Base-by-base conservation (phyloP, 2,888 invertebrate species). In the Xestia sexstrigata region DNA sequence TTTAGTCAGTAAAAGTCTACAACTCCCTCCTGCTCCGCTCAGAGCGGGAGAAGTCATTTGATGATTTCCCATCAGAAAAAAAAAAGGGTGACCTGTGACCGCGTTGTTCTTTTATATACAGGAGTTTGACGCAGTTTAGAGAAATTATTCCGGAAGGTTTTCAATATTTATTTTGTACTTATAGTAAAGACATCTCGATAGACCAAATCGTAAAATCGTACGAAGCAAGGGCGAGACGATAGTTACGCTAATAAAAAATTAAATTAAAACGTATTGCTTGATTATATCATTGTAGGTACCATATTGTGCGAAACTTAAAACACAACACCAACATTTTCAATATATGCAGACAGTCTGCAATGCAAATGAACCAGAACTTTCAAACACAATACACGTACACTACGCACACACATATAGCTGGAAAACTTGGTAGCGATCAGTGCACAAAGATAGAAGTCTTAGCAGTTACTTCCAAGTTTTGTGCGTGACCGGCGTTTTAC, bases 401-500 rank as follows among this genome's bases (percentile, higher is more conserved):
- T 45, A 58, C 65, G 72, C 49, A 73, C 60, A 74, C 66, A 58
- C 7, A 76, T 42, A 72, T 49, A 79, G 75, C 70, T 76, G 71
- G 49, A 78, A 67, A 81, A 85, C 82, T 81, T 74, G 47, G 70
- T 52, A 68, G 75, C 78, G 87, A 86, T 88, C 87, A 80, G 72
- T 74, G 78, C 73, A 79, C 81, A 78, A 83, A 85, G 87, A 87
- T 73, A 83, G 82, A 80, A 88, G 85, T 83, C 81, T 85, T 87
- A 78, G 75, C 72, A 84, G 85, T 85, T 87, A 87, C 75, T 81
- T 63, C 79, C 66, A 89, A 89, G 78, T 89, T 89, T 87, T 82
- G 86, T 79, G 89, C 90, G 89, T 89, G 90, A 89, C 90, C 87
- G 74, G 85, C 86, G 81, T 83, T 87, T 84, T 76, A 78, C 83